Conservation (phyloP, 2,113 vertebrate species). For the Empidonax alnorum region DNA sequence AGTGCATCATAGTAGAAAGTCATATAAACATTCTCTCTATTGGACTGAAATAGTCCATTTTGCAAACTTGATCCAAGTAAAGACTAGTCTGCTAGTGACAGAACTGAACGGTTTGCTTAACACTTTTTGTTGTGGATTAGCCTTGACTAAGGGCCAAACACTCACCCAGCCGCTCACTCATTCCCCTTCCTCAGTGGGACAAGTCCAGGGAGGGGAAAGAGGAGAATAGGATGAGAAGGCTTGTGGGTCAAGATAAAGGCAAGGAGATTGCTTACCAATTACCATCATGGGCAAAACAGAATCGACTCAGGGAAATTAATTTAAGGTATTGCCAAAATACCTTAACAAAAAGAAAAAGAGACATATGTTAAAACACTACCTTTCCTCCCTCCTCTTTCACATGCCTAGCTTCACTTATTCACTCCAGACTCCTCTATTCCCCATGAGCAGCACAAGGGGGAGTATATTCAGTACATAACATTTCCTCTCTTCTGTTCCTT, state of each 20-base stretch:
- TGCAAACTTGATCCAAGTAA: constrained; percentile 38
- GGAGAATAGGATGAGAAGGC: neutral
- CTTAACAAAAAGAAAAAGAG: neutral
- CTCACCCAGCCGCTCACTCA: neutral
- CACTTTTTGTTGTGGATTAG: neutral
- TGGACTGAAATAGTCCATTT: constrained; percentile 50
- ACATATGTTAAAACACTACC: neutral
- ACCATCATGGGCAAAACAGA: neutral
- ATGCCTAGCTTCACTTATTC: neutral
- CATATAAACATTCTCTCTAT: neutral
- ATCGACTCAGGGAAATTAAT: neutral
- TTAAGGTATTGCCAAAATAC: neutral
- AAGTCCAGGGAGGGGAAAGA: neutral
- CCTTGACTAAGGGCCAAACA: neutral
- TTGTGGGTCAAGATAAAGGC: neutral
- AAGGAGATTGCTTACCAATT: neutral
- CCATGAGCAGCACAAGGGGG: neutral
- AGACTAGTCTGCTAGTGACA: constrained; percentile 39
- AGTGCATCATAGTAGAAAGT: neutral
- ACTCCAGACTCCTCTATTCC: neutral
- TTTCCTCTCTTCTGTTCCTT: neutral
- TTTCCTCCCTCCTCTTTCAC: neutral
- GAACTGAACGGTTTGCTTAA: constrained; percentile 27
- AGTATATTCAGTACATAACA: neutral
- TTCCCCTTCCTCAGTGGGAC: neutral